Evolutionary conservation across 2,888 invertebrate species (phyloP), one percentile per base, ranked within the genome.

Genomic region (Melanostoma scalare): DNA sequence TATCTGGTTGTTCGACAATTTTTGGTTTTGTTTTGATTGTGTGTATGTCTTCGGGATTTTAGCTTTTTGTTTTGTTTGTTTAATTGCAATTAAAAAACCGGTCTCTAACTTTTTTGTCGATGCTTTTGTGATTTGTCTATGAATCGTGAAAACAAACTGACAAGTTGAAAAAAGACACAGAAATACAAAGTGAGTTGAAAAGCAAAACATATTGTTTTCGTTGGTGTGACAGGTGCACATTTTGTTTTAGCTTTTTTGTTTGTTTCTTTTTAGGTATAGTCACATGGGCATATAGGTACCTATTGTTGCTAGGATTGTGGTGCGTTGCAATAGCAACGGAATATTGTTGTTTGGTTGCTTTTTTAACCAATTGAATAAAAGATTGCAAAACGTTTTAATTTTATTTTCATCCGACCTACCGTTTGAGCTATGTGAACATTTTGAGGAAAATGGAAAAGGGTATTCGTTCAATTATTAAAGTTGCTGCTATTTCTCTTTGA

Each of bases 311-410:
- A 20, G 20, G 20, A 40, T 53, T 67, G 30, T 35, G 38, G 6
- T 48, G 42, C 55, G 79, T 82, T 78, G 73, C 78, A 74, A 69
- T 84, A 20, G 74, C 63, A 78, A 78, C 74, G 10, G 48, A 48
- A 48, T 63, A 50, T 50, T 58, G 9, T 58, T 73, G 40, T 78
- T 78, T 65, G 65, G 73, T 84, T 78, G 40, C 69, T 55, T 73
- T 68, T 42, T 20, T 50, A 10, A 53, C 3, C 6, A 31, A 20
- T n/a, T 30, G 30, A 58, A 56, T 9, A 33, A 42, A 61, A 5
- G 31, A 40, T n/a, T n/a, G 44, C 33, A 6, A 9, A 61, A 46
- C 20, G 20, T 20, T 61, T 61, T 33, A 35, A 61, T 20, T 46
- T 61, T 46, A n/a, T 44, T n/a, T 8, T 60, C 44, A 44, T 44